Evolutionary conservation across 1,140 invertebrate species (phyloP).

Genomic region (Drosophila tristis): DNA sequence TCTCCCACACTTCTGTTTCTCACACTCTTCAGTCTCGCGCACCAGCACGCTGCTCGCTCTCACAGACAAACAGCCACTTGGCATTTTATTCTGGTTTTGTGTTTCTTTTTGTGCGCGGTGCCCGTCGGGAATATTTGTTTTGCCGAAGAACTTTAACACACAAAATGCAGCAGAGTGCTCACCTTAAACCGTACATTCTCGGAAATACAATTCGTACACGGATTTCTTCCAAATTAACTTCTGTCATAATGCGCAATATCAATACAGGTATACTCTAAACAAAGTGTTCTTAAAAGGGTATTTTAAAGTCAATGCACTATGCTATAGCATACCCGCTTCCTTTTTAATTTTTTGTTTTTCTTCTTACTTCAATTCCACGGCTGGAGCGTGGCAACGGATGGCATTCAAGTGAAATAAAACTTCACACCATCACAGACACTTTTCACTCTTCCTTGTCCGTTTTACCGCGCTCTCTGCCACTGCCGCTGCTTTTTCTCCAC

Average conservation of each 20-base stretch:
- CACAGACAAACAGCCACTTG: conserved; percentile 33
- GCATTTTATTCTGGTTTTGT: conserved; percentile 52
- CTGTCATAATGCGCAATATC: too few species aligned
- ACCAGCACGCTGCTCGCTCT: conserved; percentile 10
- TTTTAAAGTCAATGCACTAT: background rate
- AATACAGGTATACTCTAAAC: background rate
- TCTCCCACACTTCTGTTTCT: background rate
- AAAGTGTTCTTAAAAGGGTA: background rate
- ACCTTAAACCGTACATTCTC: too few species aligned
- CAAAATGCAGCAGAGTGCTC: too few species aligned
- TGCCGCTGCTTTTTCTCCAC: conserved; percentile 6
- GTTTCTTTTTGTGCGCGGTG: conserved; percentile 7
- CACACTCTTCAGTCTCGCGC: conserved; percentile 12
- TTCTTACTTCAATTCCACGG: conserved; percentile 40
- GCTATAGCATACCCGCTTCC: background rate
- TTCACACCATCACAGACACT: conserved; percentile 64
- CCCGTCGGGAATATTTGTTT: conserved; percentile 16
- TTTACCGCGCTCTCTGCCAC: background rate
- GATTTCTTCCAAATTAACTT: too few species aligned
- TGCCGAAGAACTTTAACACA: too few species aligned
- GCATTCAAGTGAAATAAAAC: conserved; percentile 75
- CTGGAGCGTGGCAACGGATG: conserved; percentile 24
- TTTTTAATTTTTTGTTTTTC: conserved; percentile 27
- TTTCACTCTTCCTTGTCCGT: background rate
- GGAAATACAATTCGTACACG: too few species aligned